Evolutionary conservation across 2,113 vertebrate species (phyloP).

Genomic region (Arizona elegans): DNA sequence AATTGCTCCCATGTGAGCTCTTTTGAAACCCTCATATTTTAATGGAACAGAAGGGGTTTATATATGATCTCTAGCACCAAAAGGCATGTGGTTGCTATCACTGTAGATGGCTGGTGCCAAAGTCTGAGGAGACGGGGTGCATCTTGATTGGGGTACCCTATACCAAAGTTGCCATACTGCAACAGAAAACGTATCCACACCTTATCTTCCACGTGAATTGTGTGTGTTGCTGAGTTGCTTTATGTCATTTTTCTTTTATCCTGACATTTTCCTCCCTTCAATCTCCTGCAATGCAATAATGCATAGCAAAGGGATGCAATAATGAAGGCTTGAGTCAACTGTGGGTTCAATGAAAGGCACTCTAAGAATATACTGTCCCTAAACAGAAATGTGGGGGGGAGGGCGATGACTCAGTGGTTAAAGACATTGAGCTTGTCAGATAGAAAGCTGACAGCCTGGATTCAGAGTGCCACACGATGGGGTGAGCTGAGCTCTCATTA

Average conservation of each 20-base stretch:
- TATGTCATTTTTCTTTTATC: background rate
- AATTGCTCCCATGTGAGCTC: background rate
- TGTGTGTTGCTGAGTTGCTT: background rate
- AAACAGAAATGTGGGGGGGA: background rate
- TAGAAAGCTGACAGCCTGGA: background rate
- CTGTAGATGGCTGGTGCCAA: background rate
- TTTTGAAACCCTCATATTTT: background rate
- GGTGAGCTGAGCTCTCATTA: background rate
- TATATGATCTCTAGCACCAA: background rate
- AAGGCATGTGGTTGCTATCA: background rate
- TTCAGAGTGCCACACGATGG: background rate
- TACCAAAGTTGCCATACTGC: background rate
- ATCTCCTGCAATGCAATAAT: background rate
- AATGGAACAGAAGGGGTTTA: background rate
- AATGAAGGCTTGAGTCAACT: background rate
- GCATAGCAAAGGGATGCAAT: background rate
- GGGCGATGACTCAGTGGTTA: background rate
- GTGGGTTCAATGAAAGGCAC: background rate
- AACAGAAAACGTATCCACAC: too few relatives aligned
- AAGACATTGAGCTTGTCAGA: background rate
- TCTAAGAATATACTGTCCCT: too few relatives aligned
- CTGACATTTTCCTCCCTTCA: background rate
- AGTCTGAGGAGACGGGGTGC: background rate
- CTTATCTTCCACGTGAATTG: background rate
- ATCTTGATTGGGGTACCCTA: background rate